These are phyloP conservation scores for Kryptolebias marmoratus DNA, from an alignment of 2,113 vertebrate species.

Conservation along the genomic window DNA sequence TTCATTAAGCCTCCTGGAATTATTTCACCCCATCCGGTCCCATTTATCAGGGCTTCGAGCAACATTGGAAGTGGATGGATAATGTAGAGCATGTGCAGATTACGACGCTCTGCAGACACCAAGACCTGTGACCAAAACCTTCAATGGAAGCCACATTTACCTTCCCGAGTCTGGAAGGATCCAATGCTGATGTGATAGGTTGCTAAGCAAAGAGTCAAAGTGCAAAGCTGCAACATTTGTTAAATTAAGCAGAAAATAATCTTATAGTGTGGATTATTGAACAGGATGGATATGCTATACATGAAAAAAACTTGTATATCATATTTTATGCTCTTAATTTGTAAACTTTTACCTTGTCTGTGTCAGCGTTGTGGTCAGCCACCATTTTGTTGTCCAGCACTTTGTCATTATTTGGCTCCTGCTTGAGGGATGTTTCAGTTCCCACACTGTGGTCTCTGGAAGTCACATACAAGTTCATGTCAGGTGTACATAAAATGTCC, in stretches of 20 bases:
- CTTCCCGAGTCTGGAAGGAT: conserved; percentile 36
- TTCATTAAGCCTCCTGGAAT: conserved; percentile 72
- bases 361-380: conserved; percentile 84
- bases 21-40: conserved; percentile 65
- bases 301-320: not conserved
- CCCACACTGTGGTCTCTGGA: conserved; percentile 84
- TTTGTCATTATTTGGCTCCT: conserved; percentile 80
- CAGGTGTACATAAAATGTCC: conserved; percentile 17
- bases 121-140: conserved; percentile 53
- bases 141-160: conserved; percentile 34
- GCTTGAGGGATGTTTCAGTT: conserved; percentile 74
- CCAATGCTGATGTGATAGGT: conserved; percentile 60
- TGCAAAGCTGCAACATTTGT: conserved; percentile 19
- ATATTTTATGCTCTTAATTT: not conserved
- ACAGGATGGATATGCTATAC: not conserved
- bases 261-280: too few relatives aligned
- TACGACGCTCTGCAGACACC: conserved; percentile 50
- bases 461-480: conserved; percentile 51
- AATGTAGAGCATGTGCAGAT: conserved; percentile 65
- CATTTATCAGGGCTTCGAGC: conserved; percentile 53
- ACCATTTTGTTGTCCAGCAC: conserved; percentile 71
- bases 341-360: conserved; percentile 83
- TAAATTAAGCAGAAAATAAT: too few relatives aligned
- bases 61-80: conserved; percentile 67
- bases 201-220: conserved; percentile 44